A percentile compares a stretch with the other conserved stretches of the same genome.
Conservation (phyloP, 2,888 invertebrate genomes). For the Cataglyphis albicans region DNA sequence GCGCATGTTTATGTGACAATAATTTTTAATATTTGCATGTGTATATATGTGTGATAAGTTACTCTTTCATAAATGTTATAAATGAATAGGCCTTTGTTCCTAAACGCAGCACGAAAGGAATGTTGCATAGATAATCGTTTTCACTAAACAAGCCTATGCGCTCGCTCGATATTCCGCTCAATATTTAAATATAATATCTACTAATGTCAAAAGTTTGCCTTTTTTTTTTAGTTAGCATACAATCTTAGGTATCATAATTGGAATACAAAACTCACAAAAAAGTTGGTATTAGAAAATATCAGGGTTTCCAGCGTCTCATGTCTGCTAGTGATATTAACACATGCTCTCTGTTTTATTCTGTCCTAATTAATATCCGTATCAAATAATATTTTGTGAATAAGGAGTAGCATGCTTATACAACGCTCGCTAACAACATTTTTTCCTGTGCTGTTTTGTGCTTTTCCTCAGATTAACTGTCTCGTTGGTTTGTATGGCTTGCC, state of each 20-base stretch:
- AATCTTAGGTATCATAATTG: constrained; percentile 70
- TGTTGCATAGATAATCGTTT: constrained; percentile 63
- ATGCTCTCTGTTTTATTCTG: constrained; percentile 61
- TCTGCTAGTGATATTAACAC: constrained; percentile 73
- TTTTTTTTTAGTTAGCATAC: constrained; percentile 71
- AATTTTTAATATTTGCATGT: constrained; percentile 43
- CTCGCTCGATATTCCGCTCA: constrained; percentile 62
- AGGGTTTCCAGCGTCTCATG: constrained; percentile 76
- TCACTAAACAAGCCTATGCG: constrained; percentile 73
- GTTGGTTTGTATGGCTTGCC: constrained; percentile 89
- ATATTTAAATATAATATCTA: constrained; percentile 67
- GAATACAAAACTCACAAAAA: constrained; percentile 65
- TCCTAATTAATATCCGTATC: constrained; percentile 69
- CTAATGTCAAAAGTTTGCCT: constrained; percentile 64
- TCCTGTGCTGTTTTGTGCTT: constrained; percentile 88
- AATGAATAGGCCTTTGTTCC: constrained; percentile 73
- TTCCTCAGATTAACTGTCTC: constrained; percentile 92
- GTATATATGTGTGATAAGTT: constrained; percentile 63
- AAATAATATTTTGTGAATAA: constrained; percentile 76
- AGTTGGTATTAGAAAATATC: constrained; percentile 73
- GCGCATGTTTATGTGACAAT: not conserved
- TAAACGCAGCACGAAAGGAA: constrained; percentile 55
- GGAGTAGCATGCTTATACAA: constrained; percentile 68
- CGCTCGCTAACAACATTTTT: constrained; percentile 84
- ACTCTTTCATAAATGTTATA: constrained; percentile 64